Evolutionary conservation across 2,888 invertebrate species (phyloP).

Genomic region (Xestia xanthographa): DNA sequence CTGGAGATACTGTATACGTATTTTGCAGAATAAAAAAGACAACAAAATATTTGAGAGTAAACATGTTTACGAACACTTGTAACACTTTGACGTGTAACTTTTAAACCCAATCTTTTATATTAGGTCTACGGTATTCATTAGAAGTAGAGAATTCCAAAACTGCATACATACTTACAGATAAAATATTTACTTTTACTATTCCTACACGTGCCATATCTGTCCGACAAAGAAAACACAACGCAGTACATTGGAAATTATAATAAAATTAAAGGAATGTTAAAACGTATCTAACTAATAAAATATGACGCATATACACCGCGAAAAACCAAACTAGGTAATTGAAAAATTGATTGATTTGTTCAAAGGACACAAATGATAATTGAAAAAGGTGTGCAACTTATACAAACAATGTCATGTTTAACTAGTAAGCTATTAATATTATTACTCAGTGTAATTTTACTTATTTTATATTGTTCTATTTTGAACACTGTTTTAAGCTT

Average conservation of each 20-base stretch:
- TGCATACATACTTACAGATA: slow-evolving; percentile 8
- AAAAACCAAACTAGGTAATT: not conserved
- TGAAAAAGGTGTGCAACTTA: no score
- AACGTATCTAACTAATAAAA: not conserved
- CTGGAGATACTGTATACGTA: not conserved
- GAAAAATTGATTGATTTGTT: no score
- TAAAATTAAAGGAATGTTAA: not conserved
- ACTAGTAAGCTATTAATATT: no score
- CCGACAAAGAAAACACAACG: slow-evolving; percentile 3
- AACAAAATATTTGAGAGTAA: slow-evolving; percentile 16
- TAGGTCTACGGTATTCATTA: not conserved
- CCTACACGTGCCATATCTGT: slow-evolving; percentile 14
- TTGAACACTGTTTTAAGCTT: no score
- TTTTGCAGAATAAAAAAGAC: slow-evolving; percentile 31
- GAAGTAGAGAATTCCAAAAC: slow-evolving; percentile 25
- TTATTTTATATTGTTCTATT: no score
- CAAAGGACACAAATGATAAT: no score
- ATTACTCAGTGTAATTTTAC: no score
- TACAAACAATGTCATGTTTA: no score
- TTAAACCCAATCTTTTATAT: slow-evolving; percentile 32
- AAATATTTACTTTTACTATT: slow-evolving; percentile 39
- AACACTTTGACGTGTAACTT: slow-evolving; percentile 1
- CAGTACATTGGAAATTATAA: not conserved
- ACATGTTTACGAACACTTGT: slow-evolving; percentile 41
- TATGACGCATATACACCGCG: not conserved